A percentile compares a stretch with the other conserved stretches of the same genome.
These are phyloP conservation scores for Neelides sp. DNA, from an alignment of 1,140 invertebrate species.

Conservation along the genomic window DNA sequence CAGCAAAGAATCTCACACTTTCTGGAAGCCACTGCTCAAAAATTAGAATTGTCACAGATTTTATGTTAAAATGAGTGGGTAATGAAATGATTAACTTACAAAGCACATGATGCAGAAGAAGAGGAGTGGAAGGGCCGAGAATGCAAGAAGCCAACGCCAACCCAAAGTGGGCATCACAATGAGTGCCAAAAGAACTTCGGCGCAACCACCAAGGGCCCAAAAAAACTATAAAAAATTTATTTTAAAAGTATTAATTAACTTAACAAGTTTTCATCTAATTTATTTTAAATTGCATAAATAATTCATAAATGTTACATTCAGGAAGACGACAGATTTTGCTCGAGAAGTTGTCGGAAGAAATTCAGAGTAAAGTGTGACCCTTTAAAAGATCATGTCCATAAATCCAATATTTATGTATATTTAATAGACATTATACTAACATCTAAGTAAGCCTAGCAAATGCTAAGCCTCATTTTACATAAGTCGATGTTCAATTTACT, in stretches of 20 bases:
- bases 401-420: constrained; percentile 2
- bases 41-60: no score
- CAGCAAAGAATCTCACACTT: constrained; percentile 76
- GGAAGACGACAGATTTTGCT: constrained; percentile 82
- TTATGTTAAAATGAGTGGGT: no score
- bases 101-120: constrained; percentile 49
- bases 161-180: constrained; percentile 83
- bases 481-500: no score
- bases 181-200: constrained; percentile 79
- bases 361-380: constrained; percentile 93
- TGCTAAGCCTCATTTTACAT: no score
- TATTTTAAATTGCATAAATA: background rate
- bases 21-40: constrained; percentile 75
- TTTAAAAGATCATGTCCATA: constrained; percentile 38
- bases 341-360: constrained; percentile 84
- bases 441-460: constrained; percentile 24
- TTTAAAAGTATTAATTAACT: constrained; percentile 32
- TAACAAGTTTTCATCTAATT: constrained; percentile 11
- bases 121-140: constrained; percentile 75
- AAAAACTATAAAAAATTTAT: constrained; percentile 55
- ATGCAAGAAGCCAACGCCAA: constrained; percentile 75
- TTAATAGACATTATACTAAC: constrained; percentile 6
- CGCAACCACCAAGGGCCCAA: constrained; percentile 86
- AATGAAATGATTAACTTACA: no score
- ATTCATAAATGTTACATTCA: constrained; percentile 62